Evolutionary conservation across 2,113 vertebrate genomes (phyloP).

Genomic region (Grammomys dolichurus): DNA sequence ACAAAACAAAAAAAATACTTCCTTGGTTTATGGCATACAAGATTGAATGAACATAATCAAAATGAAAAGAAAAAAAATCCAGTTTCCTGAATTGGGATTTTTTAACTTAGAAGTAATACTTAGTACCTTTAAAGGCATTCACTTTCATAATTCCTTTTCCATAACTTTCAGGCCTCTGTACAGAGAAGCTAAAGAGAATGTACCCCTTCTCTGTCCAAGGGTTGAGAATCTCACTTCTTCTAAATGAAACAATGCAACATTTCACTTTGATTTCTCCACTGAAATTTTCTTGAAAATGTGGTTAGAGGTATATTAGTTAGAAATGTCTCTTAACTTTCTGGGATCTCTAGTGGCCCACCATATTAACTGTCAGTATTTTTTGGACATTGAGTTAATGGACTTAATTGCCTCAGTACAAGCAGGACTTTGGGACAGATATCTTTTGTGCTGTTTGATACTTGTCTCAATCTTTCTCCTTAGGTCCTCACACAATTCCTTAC

Average conservation of each 20-base stretch:
- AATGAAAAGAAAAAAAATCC: not conserved
- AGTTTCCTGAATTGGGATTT: conserved; percentile 51
- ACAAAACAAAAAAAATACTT: conserved; percentile 16
- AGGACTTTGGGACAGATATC: conserved; percentile 82
- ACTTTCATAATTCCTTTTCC: conserved; percentile 67
- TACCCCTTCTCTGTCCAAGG: conserved; percentile 77
- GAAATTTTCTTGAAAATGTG: conserved; percentile 72
- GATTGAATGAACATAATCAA: conserved; percentile 70
- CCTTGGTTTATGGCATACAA: conserved; percentile 60
- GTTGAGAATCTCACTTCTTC: conserved; percentile 74
- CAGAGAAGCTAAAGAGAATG: conserved; percentile 77
- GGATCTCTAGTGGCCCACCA: conserved; percentile 73
- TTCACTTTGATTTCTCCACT: conserved; percentile 76
- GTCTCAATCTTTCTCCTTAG: conserved; percentile 82
- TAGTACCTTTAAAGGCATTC: conserved; percentile 51
- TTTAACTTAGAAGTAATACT: conserved; percentile 61
- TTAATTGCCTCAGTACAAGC: conserved; percentile 84
- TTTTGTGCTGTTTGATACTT: conserved; percentile 81
- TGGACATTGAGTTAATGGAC: conserved; percentile 78
- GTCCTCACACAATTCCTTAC: conserved; percentile 90
- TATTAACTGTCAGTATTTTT: conserved; percentile 67
- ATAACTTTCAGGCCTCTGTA: conserved; percentile 53
- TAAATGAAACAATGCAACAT: conserved; percentile 78
- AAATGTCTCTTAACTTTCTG: conserved; percentile 79
- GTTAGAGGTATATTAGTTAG: conserved; percentile 74